phyloP scores from a whole-genome alignment of 2,888 invertebrate genomes.

The Diachrysia chrysitis region DNA sequence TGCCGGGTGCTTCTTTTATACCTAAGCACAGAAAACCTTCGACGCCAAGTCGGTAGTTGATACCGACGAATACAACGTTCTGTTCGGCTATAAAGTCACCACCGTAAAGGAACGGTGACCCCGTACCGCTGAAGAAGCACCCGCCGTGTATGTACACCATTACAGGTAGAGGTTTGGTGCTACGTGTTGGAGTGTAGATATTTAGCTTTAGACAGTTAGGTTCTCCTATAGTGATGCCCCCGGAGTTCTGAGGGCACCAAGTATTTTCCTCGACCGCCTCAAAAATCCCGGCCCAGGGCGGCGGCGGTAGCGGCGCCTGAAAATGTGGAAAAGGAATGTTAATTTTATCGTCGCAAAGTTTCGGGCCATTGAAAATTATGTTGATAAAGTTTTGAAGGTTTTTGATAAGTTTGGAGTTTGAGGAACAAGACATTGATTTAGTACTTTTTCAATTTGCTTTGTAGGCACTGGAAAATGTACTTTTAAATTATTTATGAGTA shows the following conservation, averaged over 20 bases:
- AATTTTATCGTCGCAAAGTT: slow-evolving; percentile 40
- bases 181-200: slow-evolving; percentile 74
- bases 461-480: slow-evolving; percentile 19
- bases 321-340: slow-evolving; percentile 57
- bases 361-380: slow-evolving; percentile 43
- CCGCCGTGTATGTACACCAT: slow-evolving; percentile 92
- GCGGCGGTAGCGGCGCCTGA: slow-evolving; percentile 82
- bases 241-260: slow-evolving; percentile 78
- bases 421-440: slow-evolving; percentile 42
- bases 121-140: slow-evolving; percentile 89
- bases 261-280: slow-evolving; percentile 81
- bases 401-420: slow-evolving; percentile 46
- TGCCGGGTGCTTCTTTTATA: slow-evolving; percentile 90
- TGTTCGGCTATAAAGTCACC: slow-evolving; percentile 90
- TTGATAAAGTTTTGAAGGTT: slow-evolving; percentile 35
- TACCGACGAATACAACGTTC: slow-evolving; percentile 89
- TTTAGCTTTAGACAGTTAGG: slow-evolving; percentile 82
- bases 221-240: slow-evolving; percentile 72
- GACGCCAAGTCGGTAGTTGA: slow-evolving; percentile 90
- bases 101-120: slow-evolving; percentile 89
- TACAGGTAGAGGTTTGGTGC: slow-evolving; percentile 80
- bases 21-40: slow-evolving; percentile 91
- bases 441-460: slow-evolving; percentile 46
- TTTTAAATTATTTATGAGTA: slow-evolving; percentile 27
- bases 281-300: slow-evolving; percentile 79